Evolutionary conservation across 2,113 vertebrate genomes (phyloP), one percentile per base, ranked within the genome.

Genomic region (Oncorhynchus mykiss): DNA sequence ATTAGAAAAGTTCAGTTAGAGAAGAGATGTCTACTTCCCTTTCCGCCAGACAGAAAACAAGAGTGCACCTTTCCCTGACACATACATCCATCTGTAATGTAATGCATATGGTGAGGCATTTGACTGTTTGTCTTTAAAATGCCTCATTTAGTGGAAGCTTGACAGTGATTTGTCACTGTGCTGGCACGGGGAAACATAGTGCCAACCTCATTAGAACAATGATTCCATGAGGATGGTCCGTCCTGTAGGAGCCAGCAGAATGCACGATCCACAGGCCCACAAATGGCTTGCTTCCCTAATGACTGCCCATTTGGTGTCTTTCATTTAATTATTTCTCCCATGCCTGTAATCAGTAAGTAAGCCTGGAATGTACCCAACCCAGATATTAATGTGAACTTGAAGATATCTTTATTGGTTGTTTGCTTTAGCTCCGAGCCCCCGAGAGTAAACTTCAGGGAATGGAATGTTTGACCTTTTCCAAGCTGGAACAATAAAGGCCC

Each of bases 141-240:
- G 57, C 45, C 74, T 80, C 76, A 73, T 65, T 81, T 68, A 78
- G 76, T 73, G 65, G 60, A 70, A 75, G 76, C 65, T 69, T 74
- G 72, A 80, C 74, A 77, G 76, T 78, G 78, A 85, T 88, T 85
- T 85, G 78, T 83, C 81, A 82, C 67, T 73, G 69, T 49, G 71
- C 71, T 82, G 71, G 78, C 83, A 76, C 70, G 27, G 65, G 74
- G 68, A 57, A 62, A 51, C 62, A 54, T 20, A 54, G 69, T 70
- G 78, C 80, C 74, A 80, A 76, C 73, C 84, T 87, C 79, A 81
- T 89, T 80, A 79, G 74, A 86, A 82, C 87, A 81, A 84, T 84
- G 71, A 78, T 85, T 85, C 77, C 72, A 80, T 71, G 60, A 86
- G 76, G 20, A 67, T 49, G 60, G 66, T 62, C 51, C 11, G 83